Conservation (phyloP, 2,888 invertebrate genomes). For the Parnassius apollo region DNA sequence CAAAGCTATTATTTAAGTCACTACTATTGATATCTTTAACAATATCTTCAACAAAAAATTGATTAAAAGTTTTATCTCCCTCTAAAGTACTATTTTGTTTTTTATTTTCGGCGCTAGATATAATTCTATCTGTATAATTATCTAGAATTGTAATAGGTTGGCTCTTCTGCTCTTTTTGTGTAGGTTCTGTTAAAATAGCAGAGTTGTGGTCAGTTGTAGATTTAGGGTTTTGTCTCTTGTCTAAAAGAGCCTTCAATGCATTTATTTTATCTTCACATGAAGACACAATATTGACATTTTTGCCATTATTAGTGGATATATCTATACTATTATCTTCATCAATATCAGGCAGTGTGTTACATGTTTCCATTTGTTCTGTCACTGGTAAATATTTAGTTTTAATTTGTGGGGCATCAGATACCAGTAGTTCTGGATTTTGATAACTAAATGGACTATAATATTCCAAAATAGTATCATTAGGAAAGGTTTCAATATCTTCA, state of each 20-base stretch:
- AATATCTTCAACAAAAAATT: conserved; percentile 12
- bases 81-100: neutral
- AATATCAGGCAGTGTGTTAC: conserved; percentile 25
- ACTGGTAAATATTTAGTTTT: conserved; percentile 43
- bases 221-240: conserved; percentile 44
- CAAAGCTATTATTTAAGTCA: neutral
- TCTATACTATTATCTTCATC: conserved; percentile 17
- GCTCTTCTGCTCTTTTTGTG: conserved; percentile 9
- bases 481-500: conserved; percentile 55
- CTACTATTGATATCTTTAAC: conserved; percentile 3
- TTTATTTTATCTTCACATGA: conserved; percentile 66
- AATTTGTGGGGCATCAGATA: conserved; percentile 47
- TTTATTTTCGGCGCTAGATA: conserved; percentile 18
- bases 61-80: neutral
- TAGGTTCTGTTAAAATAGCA: conserved; percentile 1
- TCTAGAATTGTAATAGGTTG: conserved; percentile 20
- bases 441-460: conserved; percentile 47
- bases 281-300: conserved; percentile 42
- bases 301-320: conserved; percentile 19
- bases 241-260: conserved; percentile 56
- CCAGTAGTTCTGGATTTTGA: conserved; percentile 42
- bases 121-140: conserved; percentile 5
- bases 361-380: conserved; percentile 41
- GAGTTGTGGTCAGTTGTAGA: conserved; percentile 21
- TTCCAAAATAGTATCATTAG: conserved; percentile 47